Conservation (phyloP, 2,888 invertebrate species). For the Lepidochrysops patricia region DNA sequence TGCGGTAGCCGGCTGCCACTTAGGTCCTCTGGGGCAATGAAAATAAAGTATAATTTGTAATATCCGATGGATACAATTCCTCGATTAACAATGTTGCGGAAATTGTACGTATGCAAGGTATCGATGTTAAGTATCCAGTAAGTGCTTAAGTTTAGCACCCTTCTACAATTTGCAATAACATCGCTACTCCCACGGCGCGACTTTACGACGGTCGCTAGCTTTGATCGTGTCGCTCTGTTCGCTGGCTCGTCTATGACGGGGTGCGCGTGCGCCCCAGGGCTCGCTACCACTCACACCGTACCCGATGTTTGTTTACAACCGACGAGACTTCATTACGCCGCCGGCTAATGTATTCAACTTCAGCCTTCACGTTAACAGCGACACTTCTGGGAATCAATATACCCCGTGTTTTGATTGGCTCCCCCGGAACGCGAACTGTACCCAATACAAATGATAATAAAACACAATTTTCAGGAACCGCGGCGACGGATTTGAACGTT, state of each 20-base stretch:
- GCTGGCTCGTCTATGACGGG: conserved; percentile 24
- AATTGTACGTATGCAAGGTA: background rate
- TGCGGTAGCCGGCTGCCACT: too few relatives aligned
- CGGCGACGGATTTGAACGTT: conserved; percentile 68
- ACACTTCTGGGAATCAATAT: conserved; percentile 76
- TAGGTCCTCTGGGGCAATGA: too few relatives aligned
- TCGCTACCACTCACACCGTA: conserved; percentile 29
- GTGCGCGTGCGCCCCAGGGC: conserved; percentile 56
- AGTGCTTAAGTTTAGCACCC: background rate
- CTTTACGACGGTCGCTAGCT: background rate
- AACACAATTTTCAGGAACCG: conserved; percentile 45
- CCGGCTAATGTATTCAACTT: conserved; percentile 75
- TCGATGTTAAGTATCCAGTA: background rate
- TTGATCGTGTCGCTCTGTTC: background rate
- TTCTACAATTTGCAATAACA: background rate
- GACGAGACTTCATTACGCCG: conserved; percentile 74
- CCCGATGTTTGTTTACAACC: conserved; percentile 71
- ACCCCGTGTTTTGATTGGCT: conserved; percentile 75
- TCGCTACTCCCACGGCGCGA: background rate
- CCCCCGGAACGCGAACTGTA: conserved; percentile 42
- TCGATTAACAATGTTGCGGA: background rate
- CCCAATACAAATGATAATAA: conserved; percentile 43
- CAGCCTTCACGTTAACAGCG: conserved; percentile 75
- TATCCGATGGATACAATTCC: too few relatives aligned
- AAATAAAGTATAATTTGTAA: background rate